Evolutionary conservation across 2,797 vertebrate species (phyloP), one percentile per base, ranked within the genome.

Genomic region (Tinamus major): DNA sequence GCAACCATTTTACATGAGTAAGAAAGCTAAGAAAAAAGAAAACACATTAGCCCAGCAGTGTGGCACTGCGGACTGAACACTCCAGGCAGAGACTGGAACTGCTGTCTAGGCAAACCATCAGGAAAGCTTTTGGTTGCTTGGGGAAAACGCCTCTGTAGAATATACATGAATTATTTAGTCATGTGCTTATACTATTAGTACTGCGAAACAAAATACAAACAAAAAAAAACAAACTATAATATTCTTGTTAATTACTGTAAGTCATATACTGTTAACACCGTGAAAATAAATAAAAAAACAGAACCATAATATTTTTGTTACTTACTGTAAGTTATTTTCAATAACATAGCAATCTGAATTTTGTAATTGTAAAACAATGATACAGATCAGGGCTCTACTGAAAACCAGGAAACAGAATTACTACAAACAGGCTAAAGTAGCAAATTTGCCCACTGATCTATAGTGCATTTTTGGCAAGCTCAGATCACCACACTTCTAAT

Each of bases 131-230:
- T 65, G 67, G 53, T 69, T 93, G 76, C 59, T 69, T 67, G 65
- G 65, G 37, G 84, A 94, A 55, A 72, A 94, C 35, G 49, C 13
- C 29, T 89, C 63, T 69, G 55, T 89, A 84, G 85, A 92, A 59
- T 19, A 85, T 10, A 64, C 48, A 93, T 80, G 9, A 96, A 95
- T 96, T 94, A 96, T 95, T 93, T 78, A 93, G 48, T 71, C 39
- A n/a, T 17, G 1, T 67, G 37, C 64, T 88, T 79, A 53, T 58
- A 46, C 61, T 71, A 64, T 75, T 94, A 93, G 79, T 61, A 61
- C 31, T 90, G 39, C 88, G 78, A 84, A 91, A 91, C 48, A 67
- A 91, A 89, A 89, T 31, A 27, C 20, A 27, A 53, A 39, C 20
- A 62, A n/a, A 33, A 41, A 58, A 61, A 18, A 21, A 23, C 21